These are phyloP conservation scores for Carpatolechia fugitivella DNA, from an alignment of 2,888 invertebrate genomes.

Conservation along the genomic window DNA sequence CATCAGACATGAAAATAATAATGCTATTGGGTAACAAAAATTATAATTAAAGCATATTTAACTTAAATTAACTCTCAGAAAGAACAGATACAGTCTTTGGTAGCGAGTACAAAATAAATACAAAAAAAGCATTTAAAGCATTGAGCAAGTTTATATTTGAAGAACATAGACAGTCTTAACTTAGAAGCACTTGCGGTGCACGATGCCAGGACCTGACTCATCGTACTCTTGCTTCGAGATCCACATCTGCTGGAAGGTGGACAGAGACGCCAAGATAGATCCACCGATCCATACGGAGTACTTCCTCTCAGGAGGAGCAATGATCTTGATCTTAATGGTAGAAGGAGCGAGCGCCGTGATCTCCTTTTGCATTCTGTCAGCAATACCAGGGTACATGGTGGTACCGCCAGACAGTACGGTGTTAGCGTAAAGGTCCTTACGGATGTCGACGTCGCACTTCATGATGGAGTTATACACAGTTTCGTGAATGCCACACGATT, in stretches of 20 bases:
- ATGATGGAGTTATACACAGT: constrained; percentile 98
- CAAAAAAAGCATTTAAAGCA: neutral
- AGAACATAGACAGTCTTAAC: constrained; percentile 80
- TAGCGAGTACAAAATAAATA: constrained; percentile 1
- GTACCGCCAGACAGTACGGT: constrained; percentile 93
- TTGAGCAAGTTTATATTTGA: neutral
- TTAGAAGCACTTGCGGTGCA: constrained; percentile 87
- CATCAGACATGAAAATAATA: neutral
- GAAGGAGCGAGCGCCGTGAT: constrained; percentile 93
- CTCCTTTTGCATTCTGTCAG: constrained; percentile 94
- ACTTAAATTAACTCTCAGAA: neutral
- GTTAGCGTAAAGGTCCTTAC: constrained; percentile 96
- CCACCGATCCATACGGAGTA: constrained; percentile 96
- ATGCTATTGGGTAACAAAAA: constrained; percentile 26
- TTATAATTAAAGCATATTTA: constrained; percentile 24
- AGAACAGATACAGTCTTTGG: neutral
- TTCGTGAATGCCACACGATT: constrained; percentile 95
- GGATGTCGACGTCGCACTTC: constrained; percentile 98
- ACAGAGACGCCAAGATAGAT: constrained; percentile 92
- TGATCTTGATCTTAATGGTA: constrained; percentile 97
- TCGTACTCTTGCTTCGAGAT: constrained; percentile 95
- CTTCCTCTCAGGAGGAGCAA: constrained; percentile 93
- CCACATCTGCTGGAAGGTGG: constrained; percentile 96
- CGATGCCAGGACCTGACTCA: constrained; percentile 89
- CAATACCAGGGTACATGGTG: constrained; percentile 94